These are phyloP conservation scores for Drosophila colorata DNA, from an alignment of 2,888 invertebrate genomes.

Conservation along the genomic window DNA sequence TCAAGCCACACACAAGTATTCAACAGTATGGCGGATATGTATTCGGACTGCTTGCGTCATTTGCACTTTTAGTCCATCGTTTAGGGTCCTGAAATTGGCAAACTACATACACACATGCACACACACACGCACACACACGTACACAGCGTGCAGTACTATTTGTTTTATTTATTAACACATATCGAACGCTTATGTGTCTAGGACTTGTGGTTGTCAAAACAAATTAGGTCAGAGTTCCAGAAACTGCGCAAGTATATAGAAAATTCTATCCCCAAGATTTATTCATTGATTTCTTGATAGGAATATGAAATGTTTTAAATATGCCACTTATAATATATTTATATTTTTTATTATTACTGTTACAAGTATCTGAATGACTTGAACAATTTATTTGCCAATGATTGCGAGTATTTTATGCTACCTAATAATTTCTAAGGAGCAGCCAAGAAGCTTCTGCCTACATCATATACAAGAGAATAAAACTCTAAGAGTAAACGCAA, in stretches of 20 bases:
- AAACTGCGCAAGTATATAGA: neutral
- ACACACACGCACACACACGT: neutral
- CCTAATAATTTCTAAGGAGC: too few species aligned
- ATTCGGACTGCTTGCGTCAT: slow-evolving; percentile 68
- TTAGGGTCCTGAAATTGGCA: slow-evolving; percentile 49
- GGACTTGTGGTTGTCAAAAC: slow-evolving; percentile 1
- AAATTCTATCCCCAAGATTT: too few species aligned
- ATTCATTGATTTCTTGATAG: neutral
- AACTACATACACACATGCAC: slow-evolving; percentile 9
- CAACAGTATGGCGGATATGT: slow-evolving; percentile 6
- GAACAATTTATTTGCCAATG: too few species aligned
- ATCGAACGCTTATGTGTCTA: slow-evolving; percentile 7
- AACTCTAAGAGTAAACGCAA: too few species aligned
- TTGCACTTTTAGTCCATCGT: slow-evolving; percentile 61
- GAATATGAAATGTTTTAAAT: too few species aligned
- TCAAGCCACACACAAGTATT: neutral
- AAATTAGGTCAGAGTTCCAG: slow-evolving; percentile 34
- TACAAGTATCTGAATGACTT: too few species aligned
- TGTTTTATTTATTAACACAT: slow-evolving; percentile 36
- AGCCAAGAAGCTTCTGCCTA: too few species aligned
- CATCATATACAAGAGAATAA: too few species aligned
- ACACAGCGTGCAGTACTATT: slow-evolving; percentile 42
- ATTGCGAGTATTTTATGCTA: too few species aligned
- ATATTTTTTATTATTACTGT: too few species aligned
- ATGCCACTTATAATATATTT: too few species aligned